Conservation (phyloP, 2,888 invertebrate species). For the Drosophila birchii region DNA sequence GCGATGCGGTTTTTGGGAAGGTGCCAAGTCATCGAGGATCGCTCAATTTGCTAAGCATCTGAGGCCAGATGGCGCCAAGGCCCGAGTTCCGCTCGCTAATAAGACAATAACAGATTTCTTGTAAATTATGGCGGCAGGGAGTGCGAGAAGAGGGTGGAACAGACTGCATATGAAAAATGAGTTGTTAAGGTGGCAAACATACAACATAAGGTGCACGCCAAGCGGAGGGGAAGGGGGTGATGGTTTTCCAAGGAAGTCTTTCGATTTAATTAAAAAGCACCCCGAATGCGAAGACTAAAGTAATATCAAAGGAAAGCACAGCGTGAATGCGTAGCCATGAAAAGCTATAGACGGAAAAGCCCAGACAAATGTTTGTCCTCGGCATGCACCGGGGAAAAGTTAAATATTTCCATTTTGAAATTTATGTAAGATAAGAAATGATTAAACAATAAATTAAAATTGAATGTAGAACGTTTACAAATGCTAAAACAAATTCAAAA, state of each 20-base stretch:
- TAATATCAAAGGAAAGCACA: constrained; percentile 37
- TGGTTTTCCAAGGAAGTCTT: constrained; percentile 26
- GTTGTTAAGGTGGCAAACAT: constrained; percentile 42
- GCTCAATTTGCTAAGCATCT: constrained; percentile 78
- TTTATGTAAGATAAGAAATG: too few species aligned
- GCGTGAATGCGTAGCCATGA: constrained; percentile 39
- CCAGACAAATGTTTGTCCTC: constrained; percentile 60
- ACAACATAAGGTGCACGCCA: constrained; percentile 8
- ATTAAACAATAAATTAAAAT: neutral
- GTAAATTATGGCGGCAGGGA: constrained; percentile 65
- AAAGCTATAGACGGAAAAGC: constrained; percentile 40
- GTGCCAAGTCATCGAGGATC: constrained; percentile 69
- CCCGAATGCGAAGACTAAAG: constrained; percentile 10
- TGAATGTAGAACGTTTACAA: too few species aligned
- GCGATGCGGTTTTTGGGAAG: constrained; percentile 68
- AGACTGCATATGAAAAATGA: constrained; percentile 59
- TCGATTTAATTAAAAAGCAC: constrained; percentile 41
- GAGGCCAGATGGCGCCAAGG: constrained; percentile 69
- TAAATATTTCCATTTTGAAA: neutral
- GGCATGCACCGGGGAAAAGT: constrained; percentile 46
- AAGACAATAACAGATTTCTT: constrained; percentile 75
- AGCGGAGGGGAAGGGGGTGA: neutral
- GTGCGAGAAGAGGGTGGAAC: constrained; percentile 32
- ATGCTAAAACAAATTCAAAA: too few species aligned
- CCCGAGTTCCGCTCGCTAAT: constrained; percentile 55